phyloP scores from a whole-genome alignment of 2,797 vertebrate genomes.

The Malacoraja senta region DNA sequence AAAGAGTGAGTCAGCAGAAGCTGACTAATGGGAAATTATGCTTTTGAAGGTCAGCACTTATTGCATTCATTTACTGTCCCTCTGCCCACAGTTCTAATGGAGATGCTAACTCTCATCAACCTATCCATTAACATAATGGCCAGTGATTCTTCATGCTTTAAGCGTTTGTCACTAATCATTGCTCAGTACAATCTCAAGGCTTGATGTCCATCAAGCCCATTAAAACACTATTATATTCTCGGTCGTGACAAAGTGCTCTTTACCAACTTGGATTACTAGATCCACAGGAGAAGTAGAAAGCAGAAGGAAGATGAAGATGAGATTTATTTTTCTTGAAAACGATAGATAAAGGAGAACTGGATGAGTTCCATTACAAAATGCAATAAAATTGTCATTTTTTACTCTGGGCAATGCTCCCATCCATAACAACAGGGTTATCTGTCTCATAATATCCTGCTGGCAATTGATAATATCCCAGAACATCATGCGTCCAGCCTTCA shows the following conservation, averaged over 20 bases:
- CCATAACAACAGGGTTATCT: background rate
- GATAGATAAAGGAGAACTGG: background rate
- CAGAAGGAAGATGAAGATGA: background rate
- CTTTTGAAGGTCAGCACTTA: background rate
- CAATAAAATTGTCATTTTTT: too few species aligned
- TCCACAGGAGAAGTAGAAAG: background rate
- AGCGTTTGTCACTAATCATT: background rate
- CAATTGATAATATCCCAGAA: background rate
- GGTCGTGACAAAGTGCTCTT: background rate
- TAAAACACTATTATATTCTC: background rate
- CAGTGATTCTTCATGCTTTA: background rate
- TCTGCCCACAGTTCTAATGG: background rate
- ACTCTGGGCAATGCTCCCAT: background rate
- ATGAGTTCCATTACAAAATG: background rate
- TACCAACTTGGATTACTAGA: background rate
- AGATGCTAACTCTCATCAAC: background rate
- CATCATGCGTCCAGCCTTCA: background rate
- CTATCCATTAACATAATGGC: conserved; percentile 22
- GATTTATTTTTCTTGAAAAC: background rate
- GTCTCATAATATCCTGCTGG: background rate
- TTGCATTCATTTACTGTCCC: background rate
- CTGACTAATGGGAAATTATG: background rate
- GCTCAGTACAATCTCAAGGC: background rate
- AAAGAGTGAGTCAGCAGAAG: background rate
- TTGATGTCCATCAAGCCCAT: background rate